phyloP scores from a whole-genome alignment of 2,797 vertebrate genomes.

The Amazona ochrocephala region DNA sequence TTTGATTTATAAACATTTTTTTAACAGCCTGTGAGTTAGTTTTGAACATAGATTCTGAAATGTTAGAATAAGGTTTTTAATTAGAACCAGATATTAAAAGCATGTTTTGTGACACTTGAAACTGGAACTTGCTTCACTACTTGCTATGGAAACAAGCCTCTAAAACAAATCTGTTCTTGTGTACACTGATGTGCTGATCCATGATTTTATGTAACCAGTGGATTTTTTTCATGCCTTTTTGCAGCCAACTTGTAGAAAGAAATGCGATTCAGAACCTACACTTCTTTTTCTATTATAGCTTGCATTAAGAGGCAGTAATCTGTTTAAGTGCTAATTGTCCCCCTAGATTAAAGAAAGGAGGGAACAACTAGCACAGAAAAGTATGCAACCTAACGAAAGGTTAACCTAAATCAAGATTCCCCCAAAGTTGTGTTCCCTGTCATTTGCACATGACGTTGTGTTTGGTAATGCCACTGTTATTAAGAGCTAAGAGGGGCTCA shows the following conservation, averaged over 20 bases:
- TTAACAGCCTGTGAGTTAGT: not conserved
- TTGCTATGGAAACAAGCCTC: not conserved
- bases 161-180: not conserved
- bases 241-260: not conserved
- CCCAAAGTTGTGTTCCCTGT: not conserved
- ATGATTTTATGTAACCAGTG: not conserved
- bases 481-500: not conserved
- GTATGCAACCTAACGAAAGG: not conserved
- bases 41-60: not conserved
- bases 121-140: not conserved
- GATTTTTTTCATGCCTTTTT: conserved; percentile 6
- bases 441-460: not conserved
- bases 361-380: not conserved
- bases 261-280: not conserved
- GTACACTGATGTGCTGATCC: not conserved
- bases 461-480: accelerated
- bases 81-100: conserved; percentile 6
- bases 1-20: not conserved
- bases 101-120: not conserved
- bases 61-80: not conserved
- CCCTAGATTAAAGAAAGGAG: not conserved
- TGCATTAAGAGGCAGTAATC: not conserved
- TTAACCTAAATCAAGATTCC: not conserved
- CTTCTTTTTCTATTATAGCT: not conserved
- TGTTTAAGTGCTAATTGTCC: not conserved